Base-by-base conservation (phyloP, 2,113 vertebrate genomes). In the Pterocles gutturalis region DNA sequence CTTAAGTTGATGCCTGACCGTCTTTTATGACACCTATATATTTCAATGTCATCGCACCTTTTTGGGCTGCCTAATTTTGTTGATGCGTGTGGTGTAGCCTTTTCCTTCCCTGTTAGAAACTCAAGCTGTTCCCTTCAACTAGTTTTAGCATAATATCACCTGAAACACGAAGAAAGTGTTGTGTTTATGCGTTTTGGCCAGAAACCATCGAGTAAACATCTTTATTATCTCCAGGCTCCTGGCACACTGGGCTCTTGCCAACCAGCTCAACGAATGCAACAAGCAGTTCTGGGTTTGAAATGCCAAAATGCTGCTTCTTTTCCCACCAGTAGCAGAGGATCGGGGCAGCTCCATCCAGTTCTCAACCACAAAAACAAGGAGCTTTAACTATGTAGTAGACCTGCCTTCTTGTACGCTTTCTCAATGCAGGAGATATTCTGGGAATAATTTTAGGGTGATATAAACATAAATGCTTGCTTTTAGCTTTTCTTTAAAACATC, bases 151-250 rank as follows among this genome's bases (percentile, higher is more conserved):
- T 20, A 89, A 49, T 67, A 45, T 58, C 34, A 76, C 86, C 86
- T 89, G 81, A 92, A 94, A 92, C 36, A n/a, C 21, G 38, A 65
- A 73, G 33, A 9, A 89, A 51, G 29, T 43, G 13, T 41, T 82
- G 38, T 54, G 11, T 77, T 91, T 77, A 62, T 87, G 58, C n/a
- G 46, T 87, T 89, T 94, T 95, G 92, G 89, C 62, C 58, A 72
- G 62, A 77, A 94, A 85, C 33, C 29, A 48, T 7, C 8, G 17
- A 67, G 45, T 83, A 92, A 96, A 87, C 58, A 83, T 93, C 75
- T 88, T 84, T 66, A 69, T 93, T 36, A 51, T 77, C 73, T 92
- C 26, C 34, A 54, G 46, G 67, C 45, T 90, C 46, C 53, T 53
- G 65, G 28, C 14, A 11, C 2, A 1, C 53, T 92, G 78, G 48